Conservation (phyloP, 2,888 invertebrate genomes). For the Erebia epiphron region DNA sequence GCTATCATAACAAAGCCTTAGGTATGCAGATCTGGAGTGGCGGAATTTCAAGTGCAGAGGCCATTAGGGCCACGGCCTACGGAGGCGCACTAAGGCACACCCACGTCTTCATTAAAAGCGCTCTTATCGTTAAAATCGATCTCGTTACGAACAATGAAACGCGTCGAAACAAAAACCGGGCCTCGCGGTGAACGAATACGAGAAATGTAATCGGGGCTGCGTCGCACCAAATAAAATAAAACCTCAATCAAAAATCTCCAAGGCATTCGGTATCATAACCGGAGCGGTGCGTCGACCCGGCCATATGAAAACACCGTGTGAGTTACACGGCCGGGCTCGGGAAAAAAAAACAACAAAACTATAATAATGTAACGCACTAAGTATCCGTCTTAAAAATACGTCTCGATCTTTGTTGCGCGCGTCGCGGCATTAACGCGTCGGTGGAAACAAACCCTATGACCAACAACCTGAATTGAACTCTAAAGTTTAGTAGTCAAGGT, state of each 20-base stretch:
- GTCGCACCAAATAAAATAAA: constrained; percentile 78
- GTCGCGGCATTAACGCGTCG: constrained; percentile 70
- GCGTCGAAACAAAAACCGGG: constrained; percentile 76
- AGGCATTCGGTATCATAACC: constrained; percentile 79
- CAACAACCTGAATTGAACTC: constrained; percentile 22
- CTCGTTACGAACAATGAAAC: constrained; percentile 80
- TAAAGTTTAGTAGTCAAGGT: constrained; percentile 44
- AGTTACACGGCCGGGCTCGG: constrained; percentile 64
- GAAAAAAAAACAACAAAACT: constrained; percentile 77
- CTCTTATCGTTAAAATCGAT: constrained; percentile 77
- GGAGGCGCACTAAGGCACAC: constrained; percentile 52
- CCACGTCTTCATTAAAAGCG: constrained; percentile 79
- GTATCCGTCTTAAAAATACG: constrained; percentile 81
- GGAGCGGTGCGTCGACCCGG: constrained; percentile 76
- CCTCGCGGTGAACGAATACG: constrained; percentile 76
- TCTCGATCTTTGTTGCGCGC: constrained; percentile 72
- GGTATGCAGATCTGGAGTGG: constrained; percentile 14
- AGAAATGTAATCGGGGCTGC: constrained; percentile 77
- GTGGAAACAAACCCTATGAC: constrained; percentile 43
- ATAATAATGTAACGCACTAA: constrained; percentile 81
- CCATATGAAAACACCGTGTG: constrained; percentile 70
- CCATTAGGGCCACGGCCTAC: constrained; percentile 25
- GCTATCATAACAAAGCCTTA: background rate
- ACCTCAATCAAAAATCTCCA: constrained; percentile 80
- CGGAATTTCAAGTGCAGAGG: constrained; percentile 27